Conservation (phyloP, 2,113 vertebrate species). For the Stomatorhinus ivindoensis region DNA sequence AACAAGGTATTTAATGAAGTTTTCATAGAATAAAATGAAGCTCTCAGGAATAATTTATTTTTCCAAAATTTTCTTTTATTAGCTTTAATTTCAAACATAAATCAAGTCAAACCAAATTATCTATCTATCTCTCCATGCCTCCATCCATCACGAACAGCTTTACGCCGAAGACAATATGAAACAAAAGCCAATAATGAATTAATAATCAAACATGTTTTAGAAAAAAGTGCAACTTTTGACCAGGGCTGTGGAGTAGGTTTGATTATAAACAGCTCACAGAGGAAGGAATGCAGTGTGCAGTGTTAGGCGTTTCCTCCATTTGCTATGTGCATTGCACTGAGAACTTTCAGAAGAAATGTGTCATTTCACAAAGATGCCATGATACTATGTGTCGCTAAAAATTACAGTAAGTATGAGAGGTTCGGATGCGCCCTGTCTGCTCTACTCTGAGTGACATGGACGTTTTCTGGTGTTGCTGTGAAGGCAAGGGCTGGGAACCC, state of each 20-base stretch:
- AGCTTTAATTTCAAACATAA: not conserved
- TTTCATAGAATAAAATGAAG: not conserved
- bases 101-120: not conserved
- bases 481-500: not conserved
- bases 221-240: not conserved
- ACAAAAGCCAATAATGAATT: not conserved
- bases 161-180: not conserved
- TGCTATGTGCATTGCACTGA: not conserved
- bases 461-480: not conserved
- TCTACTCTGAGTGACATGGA: not conserved
- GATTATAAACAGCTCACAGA: not conserved
- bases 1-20: not conserved
- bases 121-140: not conserved
- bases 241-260: not conserved
- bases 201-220: not conserved
- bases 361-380: not conserved
- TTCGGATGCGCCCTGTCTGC: not conserved
- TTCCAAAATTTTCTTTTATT: not conserved
- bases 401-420: not conserved
- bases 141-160: not conserved
- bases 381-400: not conserved
- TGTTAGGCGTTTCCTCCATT: not conserved
- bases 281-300: not conserved
- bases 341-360: not conserved
- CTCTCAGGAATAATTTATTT: not conserved